phyloP scores from a whole-genome alignment of 2,797 vertebrate genomes.

The Fratercula arctica region DNA sequence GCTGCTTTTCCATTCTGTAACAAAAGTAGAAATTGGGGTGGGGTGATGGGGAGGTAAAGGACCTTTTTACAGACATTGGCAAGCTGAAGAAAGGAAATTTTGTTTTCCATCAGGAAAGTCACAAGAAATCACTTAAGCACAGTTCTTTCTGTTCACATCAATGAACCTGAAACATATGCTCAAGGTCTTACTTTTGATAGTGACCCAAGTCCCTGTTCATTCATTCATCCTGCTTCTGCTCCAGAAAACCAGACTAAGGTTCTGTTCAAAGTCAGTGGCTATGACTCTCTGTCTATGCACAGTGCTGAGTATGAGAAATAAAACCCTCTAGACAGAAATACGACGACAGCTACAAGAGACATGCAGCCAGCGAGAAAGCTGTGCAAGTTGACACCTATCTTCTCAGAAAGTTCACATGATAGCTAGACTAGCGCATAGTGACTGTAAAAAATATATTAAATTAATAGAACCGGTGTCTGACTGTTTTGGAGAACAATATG shows the following conservation, averaged over 20 bases:
- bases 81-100: neutral
- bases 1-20: neutral
- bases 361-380: neutral
- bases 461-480: neutral
- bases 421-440: neutral
- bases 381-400: neutral
- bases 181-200: neutral
- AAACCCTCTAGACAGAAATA: neutral
- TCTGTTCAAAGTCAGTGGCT: neutral
- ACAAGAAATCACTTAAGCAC: neutral
- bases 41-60: neutral
- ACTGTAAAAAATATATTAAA: neutral
- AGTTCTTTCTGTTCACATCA: neutral
- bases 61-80: neutral
- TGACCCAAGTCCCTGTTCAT: neutral
- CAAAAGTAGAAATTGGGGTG: neutral
- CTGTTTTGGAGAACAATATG: neutral
- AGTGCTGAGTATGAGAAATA: neutral
- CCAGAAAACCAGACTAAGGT: neutral
- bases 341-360: neutral
- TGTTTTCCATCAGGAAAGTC: neutral
- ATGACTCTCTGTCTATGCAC: neutral
- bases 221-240: neutral
- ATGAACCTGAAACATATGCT: neutral
- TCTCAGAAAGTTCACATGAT: neutral